Percentiles rank a stretch among this genome's conserved stretches.
These are phyloP conservation scores for Orthonyx spaldingii DNA, from an alignment of 2,113 vertebrate species.

Conservation along the genomic window DNA sequence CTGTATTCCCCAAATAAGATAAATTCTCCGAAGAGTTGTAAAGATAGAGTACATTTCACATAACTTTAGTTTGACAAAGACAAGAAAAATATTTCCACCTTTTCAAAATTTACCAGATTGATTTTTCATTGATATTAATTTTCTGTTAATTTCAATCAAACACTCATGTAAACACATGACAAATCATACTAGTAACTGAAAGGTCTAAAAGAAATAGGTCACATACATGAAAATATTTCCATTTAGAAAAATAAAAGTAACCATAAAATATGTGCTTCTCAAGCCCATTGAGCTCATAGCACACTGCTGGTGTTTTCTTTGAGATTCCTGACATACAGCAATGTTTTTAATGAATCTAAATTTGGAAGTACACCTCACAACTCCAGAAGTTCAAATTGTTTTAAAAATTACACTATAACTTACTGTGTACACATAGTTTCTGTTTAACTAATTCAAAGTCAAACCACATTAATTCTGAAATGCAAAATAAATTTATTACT, in stretches of 20 bases:
- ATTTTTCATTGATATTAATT: not conserved
- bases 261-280: not conserved
- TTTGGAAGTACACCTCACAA: not conserved
- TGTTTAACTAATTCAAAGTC: not conserved
- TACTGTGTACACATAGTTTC: not conserved
- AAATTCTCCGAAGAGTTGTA: not conserved
- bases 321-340: not conserved
- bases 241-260: not conserved
- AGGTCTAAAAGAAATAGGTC: not conserved
- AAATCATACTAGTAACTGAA: not conserved
- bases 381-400: not conserved
- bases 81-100: not conserved
- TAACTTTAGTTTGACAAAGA: not conserved
- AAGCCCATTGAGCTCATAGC: not conserved
- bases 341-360: not conserved
- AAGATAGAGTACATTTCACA: not conserved
- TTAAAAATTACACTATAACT: not conserved
- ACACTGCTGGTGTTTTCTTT: not conserved
- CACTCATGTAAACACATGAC: not conserved
- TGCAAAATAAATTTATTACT: not conserved
- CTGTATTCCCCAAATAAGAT: not conserved
- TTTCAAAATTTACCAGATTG: not conserved
- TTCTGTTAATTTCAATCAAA: not conserved
- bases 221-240: not conserved
- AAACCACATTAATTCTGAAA: not conserved